These are phyloP conservation scores for Rhynchomys soricoides DNA, from an alignment of 2,113 vertebrate genomes.

Conservation along the genomic window DNA sequence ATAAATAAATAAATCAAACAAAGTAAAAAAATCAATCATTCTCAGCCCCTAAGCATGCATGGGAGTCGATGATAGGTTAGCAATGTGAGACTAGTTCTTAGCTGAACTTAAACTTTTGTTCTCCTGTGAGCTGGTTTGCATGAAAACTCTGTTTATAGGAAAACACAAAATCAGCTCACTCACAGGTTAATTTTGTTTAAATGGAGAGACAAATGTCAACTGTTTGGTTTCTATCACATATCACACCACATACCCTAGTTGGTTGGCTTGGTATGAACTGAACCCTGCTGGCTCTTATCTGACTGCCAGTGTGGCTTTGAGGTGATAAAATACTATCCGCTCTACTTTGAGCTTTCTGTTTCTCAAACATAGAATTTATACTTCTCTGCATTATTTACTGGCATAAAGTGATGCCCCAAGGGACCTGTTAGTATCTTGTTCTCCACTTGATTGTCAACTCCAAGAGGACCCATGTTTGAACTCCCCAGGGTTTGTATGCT, in stretches of 20 bases:
- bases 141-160: constrained; percentile 30
- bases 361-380: neutral
- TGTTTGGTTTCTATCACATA: neutral
- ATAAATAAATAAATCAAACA: neutral
- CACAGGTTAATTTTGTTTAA: neutral
- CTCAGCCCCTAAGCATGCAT: neutral
- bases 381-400: neutral
- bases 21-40: neutral
- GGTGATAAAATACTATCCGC: neutral
- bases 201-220: neutral
- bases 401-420: neutral
- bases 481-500: no score
- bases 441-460: neutral
- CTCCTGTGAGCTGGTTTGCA: constrained; percentile 38
- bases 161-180: neutral
- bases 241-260: fast-evolving
- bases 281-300: neutral
- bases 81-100: neutral
- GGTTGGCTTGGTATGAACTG: neutral
- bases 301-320: neutral
- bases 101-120: neutral
- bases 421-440: neutral
- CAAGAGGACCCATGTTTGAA: neutral
- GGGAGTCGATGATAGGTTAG: neutral
- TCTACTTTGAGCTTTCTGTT: neutral